A percentile compares a stretch with the other conserved stretches of the same genome.
Evolutionary conservation across 2,797 vertebrate genomes (phyloP).

Genomic region (Xenops minutus): DNA sequence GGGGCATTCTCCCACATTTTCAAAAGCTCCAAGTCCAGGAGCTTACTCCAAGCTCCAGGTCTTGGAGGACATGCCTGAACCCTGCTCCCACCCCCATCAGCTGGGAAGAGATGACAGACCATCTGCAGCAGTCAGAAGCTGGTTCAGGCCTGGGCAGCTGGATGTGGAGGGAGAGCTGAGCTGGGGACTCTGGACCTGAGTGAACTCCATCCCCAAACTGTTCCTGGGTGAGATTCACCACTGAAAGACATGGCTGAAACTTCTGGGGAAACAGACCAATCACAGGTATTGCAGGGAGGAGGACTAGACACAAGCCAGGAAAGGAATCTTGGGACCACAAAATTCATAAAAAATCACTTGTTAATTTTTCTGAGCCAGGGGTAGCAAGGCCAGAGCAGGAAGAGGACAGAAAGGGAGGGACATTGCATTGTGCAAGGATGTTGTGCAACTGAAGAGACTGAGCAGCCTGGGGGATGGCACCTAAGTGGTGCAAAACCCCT

Average conservation of each 20-base stretch:
- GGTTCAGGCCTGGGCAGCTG: neutral
- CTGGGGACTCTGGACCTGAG: neutral
- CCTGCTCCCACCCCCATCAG: neutral
- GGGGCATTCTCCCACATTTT: neutral
- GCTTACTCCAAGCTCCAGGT: neutral
- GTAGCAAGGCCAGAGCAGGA: neutral
- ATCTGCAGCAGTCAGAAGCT: neutral
- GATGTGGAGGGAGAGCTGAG: neutral
- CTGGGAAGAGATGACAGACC: neutral
- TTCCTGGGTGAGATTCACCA: neutral
- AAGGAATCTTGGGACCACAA: neutral
- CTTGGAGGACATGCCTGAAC: neutral
- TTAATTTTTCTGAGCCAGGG: neutral
- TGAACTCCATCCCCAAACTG: neutral
- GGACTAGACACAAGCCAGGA: neutral
- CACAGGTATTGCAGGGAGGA: neutral
- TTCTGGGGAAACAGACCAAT: neutral
- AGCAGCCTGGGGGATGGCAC: neutral
- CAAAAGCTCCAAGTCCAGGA: neutral
- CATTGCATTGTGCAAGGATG: rapidly evolving
- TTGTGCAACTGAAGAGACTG: neutral
- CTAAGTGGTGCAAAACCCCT: neutral
- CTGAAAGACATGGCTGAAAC: neutral
- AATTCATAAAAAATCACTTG: neutral
- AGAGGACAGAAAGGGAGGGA: neutral